Base-by-base conservation (phyloP, 2,888 invertebrate species). In the Sinodicranocentrus sp. region DNA sequence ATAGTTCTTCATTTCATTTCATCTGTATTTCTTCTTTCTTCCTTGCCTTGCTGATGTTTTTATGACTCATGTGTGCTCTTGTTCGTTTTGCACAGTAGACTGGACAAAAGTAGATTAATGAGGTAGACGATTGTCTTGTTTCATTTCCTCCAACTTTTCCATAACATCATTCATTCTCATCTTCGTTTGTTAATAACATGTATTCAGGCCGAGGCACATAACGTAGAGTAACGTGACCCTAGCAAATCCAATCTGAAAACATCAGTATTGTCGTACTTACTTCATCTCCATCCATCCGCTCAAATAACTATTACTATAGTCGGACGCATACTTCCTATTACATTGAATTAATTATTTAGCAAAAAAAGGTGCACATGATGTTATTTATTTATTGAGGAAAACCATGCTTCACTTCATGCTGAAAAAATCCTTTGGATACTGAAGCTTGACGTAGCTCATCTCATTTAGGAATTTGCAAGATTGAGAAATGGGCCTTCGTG, bases 121-220 rank as follows among this genome's bases (percentile, higher is more conserved):
- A 52, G 19, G 52, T 52, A 52, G 52, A 19, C 52, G 52, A 19
- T 52, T 52, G 48, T 48, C 52, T 52, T 52, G 52, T 17, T 52
- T 2, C 8, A 52, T 8, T 52, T 52, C 15, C 52, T 19, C 52
- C 5, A 19, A 52, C 8, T 19, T 48, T n/a, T n/a, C n/a, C n/a
- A n/a, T n/a, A n/a, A 52, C 17, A 52, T 19, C 19, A 17, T 52
- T 2, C 19, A 19, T 19, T 52, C 2, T n/a, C n/a, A 48, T n/a
- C 48, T 8, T 48, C 17, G 3, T n/a, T 3, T 48, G n/a, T n/a
- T 3, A 48, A 3, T n/a, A 48, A 52, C 52, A 52, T 52, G 52
- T 13, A 39, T 13, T 39, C 13, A 39, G 6, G 13, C 5, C 39
- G 39, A 39, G 39, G 39, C 5, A 13, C 39, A 39, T 39, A 39